Evolutionary conservation across 92 coral and sea anemone species (phyloP), one percentile per base, ranked within the genome.

Genomic region (Parazoanthus swiftii): DNA sequence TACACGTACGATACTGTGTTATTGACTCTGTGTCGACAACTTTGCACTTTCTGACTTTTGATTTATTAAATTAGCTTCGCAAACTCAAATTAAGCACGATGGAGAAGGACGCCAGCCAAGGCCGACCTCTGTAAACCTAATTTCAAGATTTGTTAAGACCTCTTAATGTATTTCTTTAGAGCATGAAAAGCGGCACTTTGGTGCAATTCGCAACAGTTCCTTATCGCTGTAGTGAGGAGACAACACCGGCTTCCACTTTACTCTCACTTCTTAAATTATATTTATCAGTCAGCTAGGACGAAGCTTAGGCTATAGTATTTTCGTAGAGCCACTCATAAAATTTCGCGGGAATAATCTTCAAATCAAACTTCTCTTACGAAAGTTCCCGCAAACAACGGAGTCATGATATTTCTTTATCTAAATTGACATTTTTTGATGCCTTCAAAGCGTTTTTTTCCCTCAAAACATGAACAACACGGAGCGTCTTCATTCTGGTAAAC

Each of bases 21-120:
- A 9, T 63, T 18, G 68, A 81, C 29, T 16, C 51, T 79, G 68
- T 63, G 68, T 81, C 44, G 72, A 58, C 85, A 81, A 81, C 51
- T 81, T 81, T 58, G 68, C 85, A 63, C 74, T 38, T 81, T 51
- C 42, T 54, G 42, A 81, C 50, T 38, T 65, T 59, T 21, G 33
- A 8, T 20, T 80, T 80, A 80, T 56, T 81, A 38, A 81, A 59
- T 81, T 81, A 81, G 37, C 85, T 0, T 63, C 33, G 14, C 33
- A 37, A 33, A 36, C 54, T 33, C 6, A 9, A 38, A 58, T 14
- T 15, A 56, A 80, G 59, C 11, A 63, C 26, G 6, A 63, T 3
- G 70, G n/a, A 18, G 5, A 63, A 63, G 21, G 1, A 54, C 59
- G 70, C 16, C 8, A 63, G 8, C 25, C 70, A 63, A 20, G 3